These are phyloP conservation scores for Diuraphis noxia DNA, from an alignment of 1,140 invertebrate species.

Conservation along the genomic window DNA sequence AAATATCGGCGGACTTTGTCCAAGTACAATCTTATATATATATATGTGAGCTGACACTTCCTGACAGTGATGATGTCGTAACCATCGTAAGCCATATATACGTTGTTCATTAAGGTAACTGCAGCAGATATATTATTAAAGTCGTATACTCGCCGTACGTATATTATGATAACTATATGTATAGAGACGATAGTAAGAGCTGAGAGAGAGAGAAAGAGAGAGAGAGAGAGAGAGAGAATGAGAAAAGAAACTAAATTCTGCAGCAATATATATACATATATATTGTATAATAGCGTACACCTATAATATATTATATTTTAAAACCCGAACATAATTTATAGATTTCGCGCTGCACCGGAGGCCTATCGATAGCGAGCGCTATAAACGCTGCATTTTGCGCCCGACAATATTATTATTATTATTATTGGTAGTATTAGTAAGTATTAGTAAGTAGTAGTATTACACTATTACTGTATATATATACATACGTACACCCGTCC, in stretches of 20 bases:
- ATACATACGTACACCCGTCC: not conserved
- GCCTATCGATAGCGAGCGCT: not conserved
- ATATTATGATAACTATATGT: not conserved
- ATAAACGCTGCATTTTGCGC: not conserved
- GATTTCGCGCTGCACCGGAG: not conserved
- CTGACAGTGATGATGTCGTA: not conserved
- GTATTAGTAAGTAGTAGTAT: too few species aligned
- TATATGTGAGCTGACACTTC: not conserved
- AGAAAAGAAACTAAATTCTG: not conserved
- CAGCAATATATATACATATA: too few species aligned
- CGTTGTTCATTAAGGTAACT: not conserved
- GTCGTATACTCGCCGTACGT: too few species aligned
- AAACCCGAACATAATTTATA: slow-evolving; percentile 13
- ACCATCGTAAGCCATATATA: not conserved
- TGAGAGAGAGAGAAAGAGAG: not conserved
- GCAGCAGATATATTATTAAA: not conserved
- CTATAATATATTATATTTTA: not conserved
- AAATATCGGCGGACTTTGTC: too few species aligned
- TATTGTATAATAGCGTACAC: too few species aligned
- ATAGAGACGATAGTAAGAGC: not conserved
- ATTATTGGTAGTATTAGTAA: too few species aligned
- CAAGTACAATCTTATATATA: not conserved
- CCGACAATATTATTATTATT: slow-evolving; percentile 5
- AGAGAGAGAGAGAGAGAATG: not conserved
- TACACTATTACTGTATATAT: not conserved